Base-by-base conservation (phyloP, 1,140 invertebrate species). In the Drosophila pseudoananassae region DNA sequence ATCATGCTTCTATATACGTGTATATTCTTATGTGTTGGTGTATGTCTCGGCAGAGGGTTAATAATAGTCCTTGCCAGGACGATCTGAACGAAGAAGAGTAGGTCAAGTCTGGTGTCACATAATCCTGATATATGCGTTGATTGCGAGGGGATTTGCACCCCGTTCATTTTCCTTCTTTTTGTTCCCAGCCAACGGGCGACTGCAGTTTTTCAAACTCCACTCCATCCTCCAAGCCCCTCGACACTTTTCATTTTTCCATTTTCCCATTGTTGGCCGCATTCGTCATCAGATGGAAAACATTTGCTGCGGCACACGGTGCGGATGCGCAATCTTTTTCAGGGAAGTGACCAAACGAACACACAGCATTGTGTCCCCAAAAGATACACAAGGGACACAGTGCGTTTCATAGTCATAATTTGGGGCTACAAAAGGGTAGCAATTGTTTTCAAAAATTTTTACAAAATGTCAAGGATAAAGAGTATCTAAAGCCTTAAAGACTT, bases 271-370 rank as follows among this genome's bases (percentile, higher is more conserved):
- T 50, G 8, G 6, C 7, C 4, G 14, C 58, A 52, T 64, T 52
- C 36, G 47, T 52, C 64, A 60, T 60, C 50, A 36, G 43, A 15
- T 20, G 43, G 15, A 46, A 20, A 46, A 46, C 43, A 46, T 46
- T 46, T 20, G 17, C 17, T 46, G 38, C 17, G 53, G 64, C 43
- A 10, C 38, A 69, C 52, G 43, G 53, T 27, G 70, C 57, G 70
- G 60, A 79, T 75, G 46, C 63, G 63, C 57, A 63, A 79, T 78
- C 25, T 68, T 61, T 69, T 74, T 10, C 76, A 61, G 36, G 50
- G 70, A 80, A 80, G 51, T 56, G 45, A 23, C 50, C 66, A 70
- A 56, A 64, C 57, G 52, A 12, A 17, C 14, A 4, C 40, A 10
- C 33, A 25, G 43, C 68, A 74, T 54, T 78, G 60, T 61, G 43